phyloP scores from a whole-genome alignment of 2,797 vertebrate species.

The Xerus rutilus region DNA sequence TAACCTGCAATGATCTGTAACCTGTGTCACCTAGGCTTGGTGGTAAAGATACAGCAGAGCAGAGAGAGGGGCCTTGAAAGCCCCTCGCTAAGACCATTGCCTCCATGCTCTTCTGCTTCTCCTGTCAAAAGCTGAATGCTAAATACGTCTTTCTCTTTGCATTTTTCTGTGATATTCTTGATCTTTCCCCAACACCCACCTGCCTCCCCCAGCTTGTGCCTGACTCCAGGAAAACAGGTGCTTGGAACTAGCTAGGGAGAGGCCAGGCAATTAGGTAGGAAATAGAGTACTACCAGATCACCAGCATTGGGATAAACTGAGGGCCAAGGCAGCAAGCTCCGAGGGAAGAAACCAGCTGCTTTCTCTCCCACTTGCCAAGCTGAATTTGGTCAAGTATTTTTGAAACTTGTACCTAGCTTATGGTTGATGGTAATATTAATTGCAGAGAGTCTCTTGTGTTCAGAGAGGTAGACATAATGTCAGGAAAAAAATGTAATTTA shows the following conservation, averaged over 20 bases:
- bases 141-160: not conserved
- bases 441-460: not conserved
- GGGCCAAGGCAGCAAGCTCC: not conserved
- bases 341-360: not conserved
- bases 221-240: not conserved
- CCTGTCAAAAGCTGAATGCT: not conserved
- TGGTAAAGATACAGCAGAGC: not conserved
- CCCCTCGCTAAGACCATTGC: not conserved
- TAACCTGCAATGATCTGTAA: not conserved
- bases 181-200: not conserved
- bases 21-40: not conserved
- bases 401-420: not conserved
- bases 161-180: constrained; percentile 2
- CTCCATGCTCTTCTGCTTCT: not conserved
- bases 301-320: not conserved
- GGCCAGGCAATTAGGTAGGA: not conserved
- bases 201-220: not conserved
- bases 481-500: not conserved
- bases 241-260: not conserved
- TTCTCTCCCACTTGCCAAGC: not conserved
- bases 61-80: not conserved
- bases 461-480: not conserved
- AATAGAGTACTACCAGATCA: not conserved
- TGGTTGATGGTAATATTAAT: not conserved
- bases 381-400: not conserved